Evolutionary conservation across 2,888 invertebrate genomes (phyloP).

Genomic region (Lottia scabra): DNA sequence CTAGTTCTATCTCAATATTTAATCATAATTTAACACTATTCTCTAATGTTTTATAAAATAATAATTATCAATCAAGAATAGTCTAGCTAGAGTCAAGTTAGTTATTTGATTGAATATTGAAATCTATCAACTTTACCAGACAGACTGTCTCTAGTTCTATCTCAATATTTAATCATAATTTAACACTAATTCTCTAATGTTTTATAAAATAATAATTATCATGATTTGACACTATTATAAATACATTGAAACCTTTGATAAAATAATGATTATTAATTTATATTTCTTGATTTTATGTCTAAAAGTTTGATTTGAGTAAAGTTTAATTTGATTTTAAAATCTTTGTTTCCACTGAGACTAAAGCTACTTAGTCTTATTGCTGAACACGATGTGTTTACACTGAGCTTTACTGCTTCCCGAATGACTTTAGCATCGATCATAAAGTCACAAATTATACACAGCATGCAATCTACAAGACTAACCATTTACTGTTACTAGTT

Average conservation of each 20-base stretch:
- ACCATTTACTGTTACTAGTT: no score
- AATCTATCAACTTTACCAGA: neutral
- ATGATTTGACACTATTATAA: no score
- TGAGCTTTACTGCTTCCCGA: no score
- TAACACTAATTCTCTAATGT: neutral
- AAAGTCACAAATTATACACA: no score
- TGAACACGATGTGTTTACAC: no score
- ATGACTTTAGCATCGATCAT: no score
- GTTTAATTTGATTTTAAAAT: neutral
- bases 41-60: neutral
- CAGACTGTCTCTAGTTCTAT: neutral
- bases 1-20: neutral
- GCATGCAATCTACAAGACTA: no score
- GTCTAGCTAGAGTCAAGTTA: neutral
- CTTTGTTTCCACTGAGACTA: no score
- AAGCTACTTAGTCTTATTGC: no score
- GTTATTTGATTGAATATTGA: neutral
- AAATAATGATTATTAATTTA: neutral
- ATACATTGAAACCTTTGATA: no score
- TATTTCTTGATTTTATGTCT: neutral
- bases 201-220: neutral
- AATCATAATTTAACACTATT: neutral
- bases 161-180: neutral
- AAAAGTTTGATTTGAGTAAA: neutral
- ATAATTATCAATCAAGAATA: neutral